Conservation (phyloP, 2,797 vertebrate genomes). For the Falco columbarius region DNA sequence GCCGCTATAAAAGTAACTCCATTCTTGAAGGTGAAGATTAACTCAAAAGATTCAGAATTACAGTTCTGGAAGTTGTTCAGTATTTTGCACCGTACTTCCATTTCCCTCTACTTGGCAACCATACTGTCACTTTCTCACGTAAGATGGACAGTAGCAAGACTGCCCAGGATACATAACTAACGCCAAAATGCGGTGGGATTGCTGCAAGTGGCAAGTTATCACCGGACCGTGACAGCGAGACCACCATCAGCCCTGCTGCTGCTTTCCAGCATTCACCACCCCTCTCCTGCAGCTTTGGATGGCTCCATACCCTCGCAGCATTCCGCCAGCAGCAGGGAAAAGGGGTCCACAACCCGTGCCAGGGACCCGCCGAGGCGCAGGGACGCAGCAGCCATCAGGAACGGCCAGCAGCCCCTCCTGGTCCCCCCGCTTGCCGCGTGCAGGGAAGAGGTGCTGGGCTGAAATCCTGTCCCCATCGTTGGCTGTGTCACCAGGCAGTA, state of each 20-base stretch:
- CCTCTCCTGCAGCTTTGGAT: not conserved
- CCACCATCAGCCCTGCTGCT: not conserved
- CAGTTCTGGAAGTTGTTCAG: not conserved
- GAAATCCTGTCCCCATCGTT: not conserved
- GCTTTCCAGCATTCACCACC: rapidly evolving
- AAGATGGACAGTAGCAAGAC: not conserved
- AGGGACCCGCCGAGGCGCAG: not conserved
- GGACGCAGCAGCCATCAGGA: rapidly evolving
- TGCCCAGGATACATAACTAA: not conserved
- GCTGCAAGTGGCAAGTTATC: not conserved
- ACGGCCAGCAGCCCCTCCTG: not conserved
- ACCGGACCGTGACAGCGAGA: not conserved
- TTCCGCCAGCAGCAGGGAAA: not conserved
- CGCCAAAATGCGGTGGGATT: not conserved
- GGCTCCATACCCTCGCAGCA: not conserved
- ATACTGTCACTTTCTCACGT: not conserved
- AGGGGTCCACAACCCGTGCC: not conserved
- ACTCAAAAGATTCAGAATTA: not conserved
- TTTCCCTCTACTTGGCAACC: not conserved
- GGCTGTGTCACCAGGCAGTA: not conserved
- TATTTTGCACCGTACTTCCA: not conserved
- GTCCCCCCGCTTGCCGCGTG: rapidly evolving
- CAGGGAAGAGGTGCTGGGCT: not conserved
- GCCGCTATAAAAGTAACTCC: not conserved
- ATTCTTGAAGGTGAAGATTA: not conserved